Base-by-base conservation (phyloP, 2,113 vertebrate genomes). In the Aegithalos caudatus region DNA sequence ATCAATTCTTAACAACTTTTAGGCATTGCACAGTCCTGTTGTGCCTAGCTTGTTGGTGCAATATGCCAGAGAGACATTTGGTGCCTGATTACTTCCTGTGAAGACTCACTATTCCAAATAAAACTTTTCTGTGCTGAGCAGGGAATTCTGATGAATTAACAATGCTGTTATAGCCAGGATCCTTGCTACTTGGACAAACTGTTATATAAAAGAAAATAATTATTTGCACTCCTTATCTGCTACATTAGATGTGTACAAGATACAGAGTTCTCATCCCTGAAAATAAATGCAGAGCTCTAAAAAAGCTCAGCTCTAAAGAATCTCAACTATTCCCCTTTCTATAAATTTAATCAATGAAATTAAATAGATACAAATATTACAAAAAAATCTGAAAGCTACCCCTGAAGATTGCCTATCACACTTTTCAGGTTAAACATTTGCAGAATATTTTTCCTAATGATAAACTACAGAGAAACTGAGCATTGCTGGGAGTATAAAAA, bases 171-270 rank as follows among this genome's bases (percentile, higher is more conserved):
- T 0, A 64, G 10, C 27, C 28, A 31, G 61, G 28, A 71, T 33
- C 38, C 8, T 44, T 57, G 47, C 23, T 53, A 50, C 10, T 10
- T 56, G 21, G 20, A 21, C 8, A 65, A 74, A 77, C 25, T n/a
- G 28, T 37, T 21, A 19, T 0, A 38, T 29, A 28, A 37, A 84
- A 58, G 23, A 37, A 51, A 48, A 31, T 7, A 4, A 29, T 5
- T 81, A 11, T 51, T 48, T 65, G 28, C 8, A 56, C 15, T 77
- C 33, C 37, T 65, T 19, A n/a, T 77, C 14, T 62, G 38, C 16
- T 62, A 10, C 16, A 19, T 28, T 23, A 57, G 35, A 60, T 1
- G 1, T 19, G 29, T 4, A 57, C 0, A 3, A 69, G 2, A 61
- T 76, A 60, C 3, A 67, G 20, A 81, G 3, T 25, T 77, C 33